Base-by-base conservation (phyloP, 2,888 invertebrate genomes). In the Conus canariensis region DNA sequence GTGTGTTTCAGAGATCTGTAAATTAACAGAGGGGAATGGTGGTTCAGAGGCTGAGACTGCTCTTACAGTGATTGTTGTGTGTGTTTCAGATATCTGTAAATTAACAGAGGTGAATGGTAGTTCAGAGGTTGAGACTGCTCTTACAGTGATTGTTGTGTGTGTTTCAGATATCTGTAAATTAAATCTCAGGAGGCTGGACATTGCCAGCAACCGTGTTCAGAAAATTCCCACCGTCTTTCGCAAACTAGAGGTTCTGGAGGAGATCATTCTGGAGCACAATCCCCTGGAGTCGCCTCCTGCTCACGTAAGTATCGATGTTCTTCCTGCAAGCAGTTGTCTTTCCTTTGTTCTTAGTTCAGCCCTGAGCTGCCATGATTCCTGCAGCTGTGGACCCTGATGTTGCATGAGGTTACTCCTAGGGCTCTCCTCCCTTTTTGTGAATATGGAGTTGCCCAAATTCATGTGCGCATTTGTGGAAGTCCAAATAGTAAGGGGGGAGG, bases 281-380 rank as follows among this genome's bases (percentile, higher is more conserved):
- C 99, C 99, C 67, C 97, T 99, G 88, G 98, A 98, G 92, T 98
- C 98, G 94, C 99, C 99, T 92, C 99, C 99, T 92, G 98, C 98
- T 93, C 98, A 98, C 96, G 98, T 99, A 97, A 98, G 98, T 97
- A 88, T 10, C 30, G 22, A 22, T 22, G 74, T 6, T 74, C 74
- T 74, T n/a, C 74, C 19, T 74, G 22, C 60, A 45, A 45, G 45
- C 45, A 45, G 45, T 45, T 45, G 45, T 45, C 45, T 45, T 45
- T 45, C 45, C 45, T 45, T 45, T 45, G 45, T 45, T 45, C 45
- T 45, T 45, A 45, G 45, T 45, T 45, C 45, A 45, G 45, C 45
- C 45, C 45, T 45, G 45, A 3, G 45, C 45, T 45, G 45, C 45
- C 45, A 45, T 45, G 45, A 45, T 45, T 45, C 45, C 4, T 45